These are phyloP conservation scores for Diarsia mendica DNA, from an alignment of 2,888 invertebrate genomes.

Conservation along the genomic window DNA sequence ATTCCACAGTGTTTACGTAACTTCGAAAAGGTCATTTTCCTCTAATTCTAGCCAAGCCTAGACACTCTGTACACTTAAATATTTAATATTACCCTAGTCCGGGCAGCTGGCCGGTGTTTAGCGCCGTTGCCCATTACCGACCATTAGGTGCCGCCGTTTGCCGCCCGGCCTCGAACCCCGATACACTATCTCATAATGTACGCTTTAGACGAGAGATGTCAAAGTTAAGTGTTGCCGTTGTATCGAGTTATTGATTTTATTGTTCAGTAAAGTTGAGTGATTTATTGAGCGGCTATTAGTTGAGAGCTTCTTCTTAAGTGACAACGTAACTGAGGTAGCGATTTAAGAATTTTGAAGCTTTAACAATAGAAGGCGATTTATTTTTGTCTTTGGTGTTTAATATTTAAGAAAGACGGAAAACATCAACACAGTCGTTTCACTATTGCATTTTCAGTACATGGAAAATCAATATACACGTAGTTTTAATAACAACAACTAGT, in stretches of 20 bases:
- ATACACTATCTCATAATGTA: conserved; percentile 31
- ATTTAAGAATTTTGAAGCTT: background rate
- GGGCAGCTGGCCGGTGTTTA: conserved; percentile 30
- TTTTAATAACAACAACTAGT: background rate
- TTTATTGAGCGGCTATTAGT: conserved; percentile 23
- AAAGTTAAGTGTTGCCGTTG: conserved; percentile 9
- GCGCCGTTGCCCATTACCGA: conserved; percentile 49
- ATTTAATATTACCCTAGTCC: conserved; percentile 38
- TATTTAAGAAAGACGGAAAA: background rate
- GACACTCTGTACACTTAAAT: conserved; percentile 35
- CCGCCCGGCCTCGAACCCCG: conserved; percentile 14
- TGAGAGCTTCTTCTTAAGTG: background rate
- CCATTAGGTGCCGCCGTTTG: conserved; percentile 16
- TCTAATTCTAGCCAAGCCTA: background rate
- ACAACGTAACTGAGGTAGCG: background rate
- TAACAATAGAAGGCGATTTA: background rate
- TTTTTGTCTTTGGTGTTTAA: background rate
- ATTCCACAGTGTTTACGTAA: background rate
- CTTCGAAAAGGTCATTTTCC: background rate
- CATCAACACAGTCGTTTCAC: background rate
- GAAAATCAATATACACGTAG: background rate
- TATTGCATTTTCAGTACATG: background rate
- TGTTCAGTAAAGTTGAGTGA: conserved; percentile 7
- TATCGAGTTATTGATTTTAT: conserved; percentile 21
- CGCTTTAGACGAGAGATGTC: conserved; percentile 9